Evolutionary conservation across 2,797 vertebrate genomes (phyloP).

Genomic region (Thunnus albacares): DNA sequence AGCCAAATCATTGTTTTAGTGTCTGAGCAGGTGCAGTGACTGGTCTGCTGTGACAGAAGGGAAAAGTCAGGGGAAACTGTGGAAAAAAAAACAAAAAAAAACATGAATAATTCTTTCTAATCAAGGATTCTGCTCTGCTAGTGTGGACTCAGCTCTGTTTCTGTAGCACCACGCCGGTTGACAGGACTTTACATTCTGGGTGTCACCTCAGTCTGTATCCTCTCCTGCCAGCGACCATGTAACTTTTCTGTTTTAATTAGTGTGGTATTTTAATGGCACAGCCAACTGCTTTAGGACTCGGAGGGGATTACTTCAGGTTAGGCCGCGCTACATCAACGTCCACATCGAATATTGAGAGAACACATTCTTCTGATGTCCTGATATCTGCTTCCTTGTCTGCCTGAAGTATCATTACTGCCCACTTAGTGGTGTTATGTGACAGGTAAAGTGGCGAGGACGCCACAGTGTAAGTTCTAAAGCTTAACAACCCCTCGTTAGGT

Average conservation of each 20-base stretch:
- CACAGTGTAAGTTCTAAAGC: conserved; percentile 41
- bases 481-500: conserved; percentile 46
- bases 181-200: conserved; percentile 56
- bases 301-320: conserved; percentile 63
- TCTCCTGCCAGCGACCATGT: conserved; percentile 39
- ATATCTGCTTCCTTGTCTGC: conserved; percentile 43
- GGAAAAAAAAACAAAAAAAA: neutral
- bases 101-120: conserved; percentile 25
- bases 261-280: conserved; percentile 59
- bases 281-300: conserved; percentile 45
- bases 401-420: conserved; percentile 55
- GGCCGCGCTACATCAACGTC: conserved; percentile 28
- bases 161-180: conserved; percentile 11
- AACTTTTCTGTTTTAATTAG: conserved; percentile 76
- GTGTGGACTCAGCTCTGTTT: conserved; percentile 48
- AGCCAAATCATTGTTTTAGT: conserved; percentile 44
- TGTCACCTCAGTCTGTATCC: conserved; percentile 54
- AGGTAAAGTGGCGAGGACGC: conserved; percentile 26
- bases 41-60: conserved; percentile 19
- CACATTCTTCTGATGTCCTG: conserved; percentile 35
- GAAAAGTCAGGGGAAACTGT: conserved; percentile 40
- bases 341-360: conserved; percentile 11
- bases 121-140: conserved; percentile 57
- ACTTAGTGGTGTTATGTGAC: conserved; percentile 52
- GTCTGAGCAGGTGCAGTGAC: conserved; percentile 51